Percentiles rank a stretch among this genome's conserved stretches.
Conservation (phyloP, 2,113 vertebrate genomes). For the Anolis carolinensis region DNA sequence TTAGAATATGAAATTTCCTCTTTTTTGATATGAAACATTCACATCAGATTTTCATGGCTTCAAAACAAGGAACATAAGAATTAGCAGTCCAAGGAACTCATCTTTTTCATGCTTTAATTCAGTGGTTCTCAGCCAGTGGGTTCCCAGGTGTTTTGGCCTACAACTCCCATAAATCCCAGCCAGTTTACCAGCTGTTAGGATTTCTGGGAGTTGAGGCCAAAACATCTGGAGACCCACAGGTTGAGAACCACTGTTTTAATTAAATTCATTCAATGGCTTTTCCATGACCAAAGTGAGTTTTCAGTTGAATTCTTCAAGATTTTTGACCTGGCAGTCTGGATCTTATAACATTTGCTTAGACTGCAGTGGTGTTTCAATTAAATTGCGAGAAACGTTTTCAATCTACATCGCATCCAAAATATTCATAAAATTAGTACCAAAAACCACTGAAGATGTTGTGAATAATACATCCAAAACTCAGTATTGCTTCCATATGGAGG, state of each 20-base stretch:
- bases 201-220: too few species aligned
- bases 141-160: too few species aligned
- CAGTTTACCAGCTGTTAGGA: too few species aligned
- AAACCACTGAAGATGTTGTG: background rate
- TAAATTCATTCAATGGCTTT: background rate
- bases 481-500: background rate
- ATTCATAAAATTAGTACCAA: background rate
- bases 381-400: background rate
- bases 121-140: too few species aligned
- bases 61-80: background rate
- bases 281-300: background rate
- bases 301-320: background rate
- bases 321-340: too few species aligned
- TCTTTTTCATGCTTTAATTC: background rate
- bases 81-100: background rate
- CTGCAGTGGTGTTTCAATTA: background rate
- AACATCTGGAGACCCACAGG: too few species aligned
- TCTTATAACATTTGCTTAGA: background rate
- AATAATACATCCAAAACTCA: background rate
- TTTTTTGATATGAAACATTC: background rate
- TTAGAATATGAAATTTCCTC: background rate
- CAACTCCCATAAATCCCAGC: too few species aligned
- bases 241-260: too few species aligned
- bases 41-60: background rate
- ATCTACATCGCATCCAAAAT: background rate